Base-by-base conservation (phyloP, 92 coral and sea anemone species). In the Hydrozoanthus gracilis region DNA sequence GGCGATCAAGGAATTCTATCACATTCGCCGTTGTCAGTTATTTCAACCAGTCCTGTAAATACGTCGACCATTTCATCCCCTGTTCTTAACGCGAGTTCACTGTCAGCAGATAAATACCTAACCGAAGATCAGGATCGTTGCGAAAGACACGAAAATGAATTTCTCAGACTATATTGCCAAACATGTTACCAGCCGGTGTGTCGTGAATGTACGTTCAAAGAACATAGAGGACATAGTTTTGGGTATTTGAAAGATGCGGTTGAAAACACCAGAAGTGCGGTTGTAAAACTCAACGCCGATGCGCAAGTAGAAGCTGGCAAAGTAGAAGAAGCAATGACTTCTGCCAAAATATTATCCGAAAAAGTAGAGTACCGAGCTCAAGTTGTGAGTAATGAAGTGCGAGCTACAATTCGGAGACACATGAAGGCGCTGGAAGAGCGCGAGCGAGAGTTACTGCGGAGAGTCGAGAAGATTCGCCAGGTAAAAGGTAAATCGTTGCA, bases 381-480 rank as follows among this genome's bases (percentile, higher is more conserved):
- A 78, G 88, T 87, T 51, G 97, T 96, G 18, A 82, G 93, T 73
- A 88, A 88, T 60, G 99, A 96, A 83, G 94, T 96, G 71, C 88
- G 98, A 68, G 87, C 95, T 47, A 96, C 98, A 7, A 93, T 95
- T 18, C 93, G 94, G 17, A 91, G 99, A 58, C 99, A 96, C 80
- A 96, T 95, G 95, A 80, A 92, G 13, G 98, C 99, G 8, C 86
- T 96, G 44, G 98, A 95, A 55, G 99, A 96, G 82, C 93, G 99
- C 7, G 99, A 96, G 73, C 90, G 99, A 51, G 98, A 96, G 58
- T 86, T 96, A 20, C 86, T 96, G 44, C 99, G 98, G n/a, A 93
- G 99, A 51, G 99, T 96, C 79, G 99, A 96, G 88, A 96, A 95
- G 91, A 95, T 96, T 62, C 92, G 99, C 35, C 99, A 96, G 95